These are phyloP conservation scores for Hermaeophaga mercurialis DNA, from an alignment of 2,888 invertebrate genomes.

Conservation along the genomic window DNA sequence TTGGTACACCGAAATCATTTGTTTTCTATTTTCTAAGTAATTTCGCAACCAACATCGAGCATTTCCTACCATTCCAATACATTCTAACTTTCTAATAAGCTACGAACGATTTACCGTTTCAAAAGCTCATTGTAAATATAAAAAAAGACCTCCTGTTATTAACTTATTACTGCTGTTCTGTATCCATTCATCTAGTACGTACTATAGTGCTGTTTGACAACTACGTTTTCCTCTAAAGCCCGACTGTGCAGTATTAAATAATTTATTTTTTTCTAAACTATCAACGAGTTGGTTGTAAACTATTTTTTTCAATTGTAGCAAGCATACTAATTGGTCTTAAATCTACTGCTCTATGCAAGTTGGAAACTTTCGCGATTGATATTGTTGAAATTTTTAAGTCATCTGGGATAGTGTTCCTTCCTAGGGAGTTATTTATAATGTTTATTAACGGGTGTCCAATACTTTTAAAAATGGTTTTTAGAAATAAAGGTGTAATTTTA, in stretches of 20 bases:
- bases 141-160: too few species aligned
- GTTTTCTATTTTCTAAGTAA: too few species aligned
- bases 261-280: constrained; percentile 8
- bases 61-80: too few species aligned
- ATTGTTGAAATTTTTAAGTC: constrained; percentile 11
- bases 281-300: constrained; percentile 14
- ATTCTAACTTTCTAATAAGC: too few species aligned
- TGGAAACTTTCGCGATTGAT: constrained; percentile 4
- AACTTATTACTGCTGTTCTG: too few species aligned
- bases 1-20: too few species aligned
- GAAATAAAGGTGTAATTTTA: not conserved
- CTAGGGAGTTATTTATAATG: constrained; percentile 8
- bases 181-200: constrained; percentile 1
- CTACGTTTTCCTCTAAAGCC: constrained; percentile 20
- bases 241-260: constrained; percentile 13
- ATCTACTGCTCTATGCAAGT: constrained; percentile 7
- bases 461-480: not conserved
- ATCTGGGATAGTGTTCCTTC: constrained; percentile 4
- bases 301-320: constrained; percentile 13
- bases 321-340: constrained; percentile 17
- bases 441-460: not conserved
- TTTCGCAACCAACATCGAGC: too few species aligned
- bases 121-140: too few species aligned
- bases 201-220: constrained; percentile 17
- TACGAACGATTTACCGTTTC: too few species aligned